Evolutionary conservation across 2,888 invertebrate species (phyloP), one percentile per base, ranked within the genome.

Genomic region (Apodemia duryi): DNA sequence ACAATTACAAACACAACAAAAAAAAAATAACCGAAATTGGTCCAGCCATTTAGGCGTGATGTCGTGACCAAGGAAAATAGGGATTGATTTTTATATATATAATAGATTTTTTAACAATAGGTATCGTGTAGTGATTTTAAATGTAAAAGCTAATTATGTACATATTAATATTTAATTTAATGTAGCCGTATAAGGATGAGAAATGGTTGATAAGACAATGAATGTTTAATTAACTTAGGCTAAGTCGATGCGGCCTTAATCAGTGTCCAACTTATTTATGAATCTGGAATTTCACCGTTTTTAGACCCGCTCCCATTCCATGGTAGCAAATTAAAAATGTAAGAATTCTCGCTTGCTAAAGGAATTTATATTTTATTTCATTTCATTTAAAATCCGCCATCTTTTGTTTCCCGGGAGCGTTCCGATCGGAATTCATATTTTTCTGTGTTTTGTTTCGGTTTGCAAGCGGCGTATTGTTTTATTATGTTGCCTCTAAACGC

Each of bases 361-460:
- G 86, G 88, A 85, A 89, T 90, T 88, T 90, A 91, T 91, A 91
- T 91, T 90, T 90, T 90, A 90, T 91, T 90, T 64, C 89, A 86
- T 90, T 91, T 91, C 88, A 88, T 89, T 89, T 90, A 89, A 76
- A 91, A 90, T 89, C 90, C 90, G 81, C 89, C 88, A 91, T 91
- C 90, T 90, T 91, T 90, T 91, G 90, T 90, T 89, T 87, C 87
- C 86, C 82, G 79, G 83, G 84, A 74, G 83, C 81, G 84, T 83
- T 83, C 79, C 86, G 86, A 91, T 89, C 79, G 91, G 91, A 89
- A 91, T 91, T 91, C 91, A 91, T 91, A 91, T 91, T 91, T 91
- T 91, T 90, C 91, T 91, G 89, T 86, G 89, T 91, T 91, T 88
- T 89, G 90, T 91, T 89, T 87, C 85, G 86, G 83, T 83, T 86